Base-by-base conservation (phyloP, 2,113 vertebrate genomes). In the Silurus meridionalis region DNA sequence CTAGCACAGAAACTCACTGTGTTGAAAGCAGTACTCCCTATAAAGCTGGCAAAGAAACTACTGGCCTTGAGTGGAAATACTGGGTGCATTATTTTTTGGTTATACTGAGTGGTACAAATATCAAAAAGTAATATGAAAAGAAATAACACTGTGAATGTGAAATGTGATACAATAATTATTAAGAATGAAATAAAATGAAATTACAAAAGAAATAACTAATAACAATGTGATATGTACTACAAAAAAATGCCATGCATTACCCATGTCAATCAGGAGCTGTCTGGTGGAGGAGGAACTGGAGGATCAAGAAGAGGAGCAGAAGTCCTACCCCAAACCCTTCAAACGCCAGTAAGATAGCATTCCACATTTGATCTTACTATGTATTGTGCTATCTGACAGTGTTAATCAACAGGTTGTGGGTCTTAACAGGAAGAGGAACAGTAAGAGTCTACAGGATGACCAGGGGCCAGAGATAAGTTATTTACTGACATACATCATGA, bases 261-360 rank as follows among this genome's bases (percentile, higher is more conserved):
- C 8, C 55, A 57, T 79, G 14, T 37, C 13, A 74, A 80, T 66
- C 80, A 89, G 88, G 92, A 94, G 94, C 74, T 96, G 96, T 79
- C 91, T 90, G 2, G 96, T 96, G 69, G 95, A 95, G 11, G 96
- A 97, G 91, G 96, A 97, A 85, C 95, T 96, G 0, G 95, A 96
- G 89, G 95, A 96, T 83, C 94, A 95, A 5, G 95, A 95, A 86
- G 91, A 96, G 61, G 94, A 95, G 69, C 95, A 95, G 84, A 95
- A 95, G 11, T 95, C 95, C 0, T 97, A 96, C 0, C 94, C 96
- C 37, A 96, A 97, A 93, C 96, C 95, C 5, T 95, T 95, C 89
- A 97, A 96, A 92, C 77, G 52, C 19, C 85, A 87, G 87, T 88
- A 85, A 80, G 85, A 83, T 37, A 46, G 17, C 19, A 17, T 1